A percentile compares a stretch with the other conserved stretches of the same genome.
Evolutionary conservation across 2,888 invertebrate genomes (phyloP).

Genomic region (Drosophila meridionalis): DNA sequence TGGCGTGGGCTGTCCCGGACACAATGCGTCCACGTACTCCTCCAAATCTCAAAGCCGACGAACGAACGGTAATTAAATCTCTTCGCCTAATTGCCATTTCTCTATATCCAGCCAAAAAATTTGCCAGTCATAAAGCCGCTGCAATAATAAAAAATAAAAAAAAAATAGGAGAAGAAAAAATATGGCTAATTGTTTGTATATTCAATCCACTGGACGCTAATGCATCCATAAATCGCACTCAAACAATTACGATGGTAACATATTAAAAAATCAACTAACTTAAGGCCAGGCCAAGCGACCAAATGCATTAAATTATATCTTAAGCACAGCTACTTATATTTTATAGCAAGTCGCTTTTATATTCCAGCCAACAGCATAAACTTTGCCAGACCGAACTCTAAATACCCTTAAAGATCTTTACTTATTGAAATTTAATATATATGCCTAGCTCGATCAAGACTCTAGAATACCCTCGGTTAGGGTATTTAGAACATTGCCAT

Average conservation of each 20-base stretch:
- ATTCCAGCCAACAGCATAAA: neutral
- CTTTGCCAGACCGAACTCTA: neutral
- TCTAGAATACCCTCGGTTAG: neutral
- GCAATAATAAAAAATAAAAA: slow-evolving; percentile 25
- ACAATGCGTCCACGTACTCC: slow-evolving; percentile 35
- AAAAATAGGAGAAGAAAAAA: slow-evolving; percentile 9
- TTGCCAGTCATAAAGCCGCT: slow-evolving; percentile 58
- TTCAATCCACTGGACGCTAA: slow-evolving; percentile 58
- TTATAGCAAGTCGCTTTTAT: slow-evolving; percentile 49
- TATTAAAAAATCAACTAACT: slow-evolving; percentile 23
- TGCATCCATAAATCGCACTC: slow-evolving; percentile 68
- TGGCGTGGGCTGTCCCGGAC: slow-evolving; percentile 26
- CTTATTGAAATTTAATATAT: neutral
- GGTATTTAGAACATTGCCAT: slow-evolving; percentile 27
- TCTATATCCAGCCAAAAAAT: slow-evolving; percentile 61
- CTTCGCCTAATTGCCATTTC: slow-evolving; percentile 67
- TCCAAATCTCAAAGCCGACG: slow-evolving; percentile 5
- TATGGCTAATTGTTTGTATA: slow-evolving; percentile 43
- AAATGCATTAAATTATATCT: slow-evolving; percentile 56
- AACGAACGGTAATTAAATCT: slow-evolving; percentile 63
- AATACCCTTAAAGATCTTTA: slow-evolving; percentile 24
- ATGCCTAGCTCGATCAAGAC: neutral
- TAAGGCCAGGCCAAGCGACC: slow-evolving; percentile 11
- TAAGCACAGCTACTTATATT: slow-evolving; percentile 55
- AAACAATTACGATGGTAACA: slow-evolving; percentile 9